Conservation (phyloP, 1,140 invertebrate species). For the Steinernema feltiae region DNA sequence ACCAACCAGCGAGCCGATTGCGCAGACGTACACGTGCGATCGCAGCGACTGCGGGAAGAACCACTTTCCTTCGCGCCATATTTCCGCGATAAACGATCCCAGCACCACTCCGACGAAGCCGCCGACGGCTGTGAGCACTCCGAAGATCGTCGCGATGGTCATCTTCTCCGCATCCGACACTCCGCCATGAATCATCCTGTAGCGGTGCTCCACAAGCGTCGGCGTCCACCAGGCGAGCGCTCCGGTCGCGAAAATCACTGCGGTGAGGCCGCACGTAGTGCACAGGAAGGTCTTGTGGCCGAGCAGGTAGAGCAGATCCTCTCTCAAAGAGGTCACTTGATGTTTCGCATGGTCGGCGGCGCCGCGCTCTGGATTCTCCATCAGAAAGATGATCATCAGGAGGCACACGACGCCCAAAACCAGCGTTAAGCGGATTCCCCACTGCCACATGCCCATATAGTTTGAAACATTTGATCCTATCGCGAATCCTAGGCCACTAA, state of each 20-base stretch:
- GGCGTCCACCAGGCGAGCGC: no score
- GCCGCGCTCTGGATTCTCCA: no score
- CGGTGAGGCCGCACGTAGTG: no score
- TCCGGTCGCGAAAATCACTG: no score
- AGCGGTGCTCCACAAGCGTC: no score
- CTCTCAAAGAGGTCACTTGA: no score
- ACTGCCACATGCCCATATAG: slow-evolving; percentile 74
- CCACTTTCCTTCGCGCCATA: slow-evolving; percentile 39
- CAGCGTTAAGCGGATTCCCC: slow-evolving; percentile 78
- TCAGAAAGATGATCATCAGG: no score
- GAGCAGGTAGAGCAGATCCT: no score
- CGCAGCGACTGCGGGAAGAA: slow-evolving; percentile 63
- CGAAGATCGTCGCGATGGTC: slow-evolving; percentile 76
- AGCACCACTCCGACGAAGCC: slow-evolving; percentile 86
- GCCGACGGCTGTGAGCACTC: slow-evolving; percentile 81
- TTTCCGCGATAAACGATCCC: slow-evolving; percentile 67
- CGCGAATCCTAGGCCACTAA: slow-evolving; percentile 80
- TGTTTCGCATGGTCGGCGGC: slow-evolving; percentile 70
- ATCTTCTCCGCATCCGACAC: neutral
- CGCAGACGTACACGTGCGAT: slow-evolving; percentile 86
- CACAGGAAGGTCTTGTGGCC: no score
- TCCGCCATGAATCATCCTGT: slow-evolving; percentile 23
- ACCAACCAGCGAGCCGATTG: slow-evolving; percentile 74
- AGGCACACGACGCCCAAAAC: slow-evolving; percentile 76
- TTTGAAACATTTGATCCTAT: slow-evolving; percentile 76